Evolutionary conservation across 2,797 vertebrate genomes (phyloP).

Genomic region (Anolis apletophallus): DNA sequence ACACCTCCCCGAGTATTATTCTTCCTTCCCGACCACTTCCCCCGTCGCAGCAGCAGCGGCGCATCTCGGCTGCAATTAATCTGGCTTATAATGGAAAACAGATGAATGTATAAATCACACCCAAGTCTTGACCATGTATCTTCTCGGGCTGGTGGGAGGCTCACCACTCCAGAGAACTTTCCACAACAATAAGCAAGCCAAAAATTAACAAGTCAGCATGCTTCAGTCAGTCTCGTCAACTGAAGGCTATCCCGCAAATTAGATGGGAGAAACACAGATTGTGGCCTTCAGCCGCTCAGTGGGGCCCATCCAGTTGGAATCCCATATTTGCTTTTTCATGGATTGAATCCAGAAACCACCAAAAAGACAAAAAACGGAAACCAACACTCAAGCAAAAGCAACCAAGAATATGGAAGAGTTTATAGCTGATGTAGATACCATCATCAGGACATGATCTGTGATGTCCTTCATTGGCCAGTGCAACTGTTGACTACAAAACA

Average conservation of each 20-base stretch:
- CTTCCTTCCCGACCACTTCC: background rate
- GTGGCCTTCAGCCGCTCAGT: slow-evolving; percentile 64
- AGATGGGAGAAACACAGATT: slow-evolving; percentile 57
- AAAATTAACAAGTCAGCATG: slow-evolving; percentile 61
- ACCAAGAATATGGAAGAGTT: background rate
- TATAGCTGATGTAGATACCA: background rate
- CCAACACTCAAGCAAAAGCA: too few relatives aligned
- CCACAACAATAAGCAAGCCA: slow-evolving; percentile 61
- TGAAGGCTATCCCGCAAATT: slow-evolving; percentile 60
- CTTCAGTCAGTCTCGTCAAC: slow-evolving; percentile 58
- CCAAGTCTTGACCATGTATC: slow-evolving; percentile 52
- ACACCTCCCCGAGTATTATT: slow-evolving; percentile 48
- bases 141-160: slow-evolving; percentile 21
- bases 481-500: background rate
- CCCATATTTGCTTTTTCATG: slow-evolving; percentile 66
- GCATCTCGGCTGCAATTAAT: slow-evolving; percentile 57
- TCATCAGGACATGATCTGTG: background rate
- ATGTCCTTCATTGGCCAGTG: background rate
- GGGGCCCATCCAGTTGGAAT: slow-evolving; percentile 58
- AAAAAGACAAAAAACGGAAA: background rate
- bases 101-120: slow-evolving; percentile 66
- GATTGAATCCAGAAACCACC: background rate
- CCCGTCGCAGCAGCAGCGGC: slow-evolving; percentile 10
- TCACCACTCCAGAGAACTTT: slow-evolving; percentile 52
- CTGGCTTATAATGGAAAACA: slow-evolving; percentile 69